Evolutionary conservation across 2,888 invertebrate species (phyloP), one percentile per base, ranked within the genome.

Genomic region (Morpho achilles): DNA sequence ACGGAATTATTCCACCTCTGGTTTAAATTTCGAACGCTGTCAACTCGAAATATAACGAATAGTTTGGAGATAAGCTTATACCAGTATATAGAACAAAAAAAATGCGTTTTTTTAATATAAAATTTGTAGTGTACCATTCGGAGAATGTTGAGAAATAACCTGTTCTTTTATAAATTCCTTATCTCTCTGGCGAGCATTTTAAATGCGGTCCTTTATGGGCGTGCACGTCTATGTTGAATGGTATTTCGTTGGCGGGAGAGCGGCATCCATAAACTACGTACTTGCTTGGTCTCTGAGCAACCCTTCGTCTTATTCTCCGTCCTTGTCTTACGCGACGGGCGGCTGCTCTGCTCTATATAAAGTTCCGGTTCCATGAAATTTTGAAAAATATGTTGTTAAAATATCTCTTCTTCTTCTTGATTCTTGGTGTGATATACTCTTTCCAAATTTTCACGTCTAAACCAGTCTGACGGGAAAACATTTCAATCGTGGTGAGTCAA

Each of bases 241-340:
- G 80, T 73, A 78, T 87, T 85, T 79, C 72, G 71, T 65, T 60
- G 48, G 67, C 68, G 69, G 69, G 64, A 43, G 69, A 66, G 69
- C 64, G 67, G 73, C 57, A 67, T 64, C 65, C 67, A 70, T 78
- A 79, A 88, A 87, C 78, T 74, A 77, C 68, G 69, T 87, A 79
- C 90, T 72, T 72, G 77, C 63, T 74, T 72, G 77, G 90, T 90
- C 91, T 90, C 90, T 70, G 82, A 89, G 88, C 91, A 91, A 91
- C 91, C 91, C 91, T 91, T 91, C 91, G 91, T 91, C 91, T 91
- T 91, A 87, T 90, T 88, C 87, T 84, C 89, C 79, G 76, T 91
- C 91, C 89, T 84, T 87, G 87, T 91, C 91, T 90, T 90, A 76
- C 89, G 79, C 90, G 87, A 86, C 87, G 82, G 82, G 84, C 81